These are phyloP conservation scores for Melipona beecheii DNA, from an alignment of 2,888 invertebrate genomes.

Conservation along the genomic window DNA sequence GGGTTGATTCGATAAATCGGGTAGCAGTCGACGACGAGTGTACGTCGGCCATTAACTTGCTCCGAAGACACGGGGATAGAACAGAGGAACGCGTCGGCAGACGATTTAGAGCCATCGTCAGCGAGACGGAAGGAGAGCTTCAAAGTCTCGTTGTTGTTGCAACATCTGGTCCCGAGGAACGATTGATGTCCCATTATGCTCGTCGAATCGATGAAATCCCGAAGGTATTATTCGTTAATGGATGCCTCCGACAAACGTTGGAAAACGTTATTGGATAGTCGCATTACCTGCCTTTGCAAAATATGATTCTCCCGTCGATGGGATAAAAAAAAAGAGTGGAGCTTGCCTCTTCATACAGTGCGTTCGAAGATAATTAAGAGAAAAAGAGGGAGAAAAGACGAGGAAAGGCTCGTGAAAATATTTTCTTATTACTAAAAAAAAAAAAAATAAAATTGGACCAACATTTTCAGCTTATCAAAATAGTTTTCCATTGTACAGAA, in stretches of 20 bases:
- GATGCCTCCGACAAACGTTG: constrained; percentile 21
- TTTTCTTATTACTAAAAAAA: too few relatives aligned
- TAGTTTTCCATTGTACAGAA: too few relatives aligned
- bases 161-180: constrained; percentile 15
- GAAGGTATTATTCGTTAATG: constrained; percentile 41
- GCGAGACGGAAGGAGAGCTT: constrained; percentile 16
- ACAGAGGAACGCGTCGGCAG: not conserved
- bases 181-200: constrained; percentile 37
- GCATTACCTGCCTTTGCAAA: constrained; percentile 28
- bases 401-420: not conserved
- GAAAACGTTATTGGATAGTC: constrained; percentile 31
- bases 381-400: too few relatives aligned
- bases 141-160: constrained; percentile 12
- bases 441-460: too few relatives aligned
- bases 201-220: constrained; percentile 50
- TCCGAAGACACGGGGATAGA: not conserved
- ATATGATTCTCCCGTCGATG: not conserved
- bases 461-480: too few relatives aligned
- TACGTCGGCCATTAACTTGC: constrained; percentile 1
- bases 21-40: not conserved
- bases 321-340: not conserved
- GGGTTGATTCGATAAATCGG: constrained; percentile 8
- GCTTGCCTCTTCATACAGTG: not conserved
- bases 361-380: not conserved
- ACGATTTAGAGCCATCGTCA: constrained; percentile 20